Evolutionary conservation across 2,888 invertebrate genomes (phyloP).

Genomic region (Harpalus rufipes): DNA sequence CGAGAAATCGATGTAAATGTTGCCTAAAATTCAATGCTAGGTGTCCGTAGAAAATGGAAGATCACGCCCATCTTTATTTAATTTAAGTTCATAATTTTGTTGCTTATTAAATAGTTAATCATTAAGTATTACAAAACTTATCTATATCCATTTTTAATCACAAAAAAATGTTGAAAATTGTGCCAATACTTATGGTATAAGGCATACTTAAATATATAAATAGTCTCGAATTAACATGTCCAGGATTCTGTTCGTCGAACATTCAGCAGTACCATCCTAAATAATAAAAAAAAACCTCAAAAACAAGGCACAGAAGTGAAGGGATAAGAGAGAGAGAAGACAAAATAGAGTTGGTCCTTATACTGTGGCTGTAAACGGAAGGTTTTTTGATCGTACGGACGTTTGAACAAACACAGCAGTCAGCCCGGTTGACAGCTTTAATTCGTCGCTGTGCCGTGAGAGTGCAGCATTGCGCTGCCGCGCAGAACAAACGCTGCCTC

Average conservation of each 20-base stretch:
- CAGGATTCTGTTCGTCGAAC: neutral
- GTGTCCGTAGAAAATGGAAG: too few species aligned
- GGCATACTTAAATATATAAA: too few species aligned
- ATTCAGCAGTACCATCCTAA: neutral
- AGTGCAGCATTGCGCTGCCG: constrained; percentile 56
- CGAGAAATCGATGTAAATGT: too few species aligned
- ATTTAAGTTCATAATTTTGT: too few species aligned
- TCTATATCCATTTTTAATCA: too few species aligned
- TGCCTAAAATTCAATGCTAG: too few species aligned
- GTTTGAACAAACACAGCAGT: constrained; percentile 67
- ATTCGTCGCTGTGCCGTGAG: constrained; percentile 67
- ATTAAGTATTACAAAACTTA: too few species aligned
- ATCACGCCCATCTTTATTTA: too few species aligned
- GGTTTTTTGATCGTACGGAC: constrained; percentile 64
- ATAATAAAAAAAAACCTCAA: neutral
- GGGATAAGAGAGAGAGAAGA: constrained; percentile 28
- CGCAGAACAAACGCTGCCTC: constrained; percentile 64
- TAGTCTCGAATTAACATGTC: neutral
- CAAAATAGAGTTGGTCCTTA: constrained; percentile 58
- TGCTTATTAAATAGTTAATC: too few species aligned
- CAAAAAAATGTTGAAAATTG: too few species aligned
- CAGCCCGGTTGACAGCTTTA: constrained; percentile 67
- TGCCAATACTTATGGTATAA: too few species aligned
- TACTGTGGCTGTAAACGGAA: constrained; percentile 49
- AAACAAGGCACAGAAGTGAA: constrained; percentile 17